phyloP scores from a whole-genome alignment of 1,140 invertebrate species.

The Kradibia gibbosae region DNA sequence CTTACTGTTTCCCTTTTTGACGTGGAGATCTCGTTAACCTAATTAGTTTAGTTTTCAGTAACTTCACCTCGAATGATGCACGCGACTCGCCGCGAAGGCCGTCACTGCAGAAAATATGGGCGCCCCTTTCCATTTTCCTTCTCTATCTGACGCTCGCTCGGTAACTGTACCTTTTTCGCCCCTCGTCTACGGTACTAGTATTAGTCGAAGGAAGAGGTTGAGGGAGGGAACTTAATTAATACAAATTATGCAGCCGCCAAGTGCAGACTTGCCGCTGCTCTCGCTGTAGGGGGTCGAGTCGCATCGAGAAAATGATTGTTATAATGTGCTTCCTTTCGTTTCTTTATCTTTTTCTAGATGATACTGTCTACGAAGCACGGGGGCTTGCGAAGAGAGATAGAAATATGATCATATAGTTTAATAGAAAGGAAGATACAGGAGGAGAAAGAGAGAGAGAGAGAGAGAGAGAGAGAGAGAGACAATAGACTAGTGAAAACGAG shows the following conservation, averaged over 20 bases:
- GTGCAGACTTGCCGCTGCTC: conserved; percentile 6
- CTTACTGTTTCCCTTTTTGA: not conserved
- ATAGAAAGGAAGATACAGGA: not conserved
- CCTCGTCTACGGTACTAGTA: conserved; percentile 20
- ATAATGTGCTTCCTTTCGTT: conserved; percentile 22
- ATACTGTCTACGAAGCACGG: not conserved
- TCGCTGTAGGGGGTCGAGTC: not conserved
- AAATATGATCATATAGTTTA: no score
- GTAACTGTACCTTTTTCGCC: conserved; percentile 36
- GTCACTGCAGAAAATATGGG: conserved; percentile 17
- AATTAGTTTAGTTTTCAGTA: conserved; percentile 47
- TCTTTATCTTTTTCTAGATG: not conserved
- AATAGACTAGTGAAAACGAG: not conserved
- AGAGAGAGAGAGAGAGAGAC: not conserved
- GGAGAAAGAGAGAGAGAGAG: not conserved
- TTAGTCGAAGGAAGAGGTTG: not conserved
- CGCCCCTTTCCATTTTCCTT: not conserved
- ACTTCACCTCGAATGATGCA: conserved; percentile 9
- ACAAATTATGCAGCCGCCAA: conserved; percentile 47
- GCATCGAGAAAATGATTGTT: conserved; percentile 40
- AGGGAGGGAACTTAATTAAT: conserved; percentile 43
- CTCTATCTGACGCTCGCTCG: not conserved
- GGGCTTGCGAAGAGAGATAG: no score
- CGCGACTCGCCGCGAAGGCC: not conserved
- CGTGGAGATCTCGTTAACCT: conserved; percentile 37